A percentile compares a stretch with the other conserved stretches of the same genome.
Evolutionary conservation across 2,797 vertebrate species (phyloP).

Genomic region (Chiroxiphia lanceolata): DNA sequence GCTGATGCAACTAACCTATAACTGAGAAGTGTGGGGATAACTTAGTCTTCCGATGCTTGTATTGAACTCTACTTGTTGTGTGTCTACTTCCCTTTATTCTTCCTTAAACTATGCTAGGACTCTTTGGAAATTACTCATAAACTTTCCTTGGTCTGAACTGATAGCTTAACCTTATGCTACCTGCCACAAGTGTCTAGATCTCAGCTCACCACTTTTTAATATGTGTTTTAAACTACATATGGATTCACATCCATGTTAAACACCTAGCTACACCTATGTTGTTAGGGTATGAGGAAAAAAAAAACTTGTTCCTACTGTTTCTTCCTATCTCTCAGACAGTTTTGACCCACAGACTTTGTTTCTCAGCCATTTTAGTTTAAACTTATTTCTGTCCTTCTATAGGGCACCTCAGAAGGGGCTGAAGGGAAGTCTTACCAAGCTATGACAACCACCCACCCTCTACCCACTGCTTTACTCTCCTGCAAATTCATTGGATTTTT

Average conservation of each 20-base stretch:
- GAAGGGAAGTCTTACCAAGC: too few relatives aligned
- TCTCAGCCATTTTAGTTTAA: background rate
- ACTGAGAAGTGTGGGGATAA: background rate
- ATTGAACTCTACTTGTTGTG: background rate
- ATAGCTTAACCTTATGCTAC: background rate
- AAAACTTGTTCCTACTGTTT: background rate
- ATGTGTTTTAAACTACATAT: background rate
- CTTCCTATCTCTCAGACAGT: background rate
- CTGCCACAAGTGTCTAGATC: background rate
- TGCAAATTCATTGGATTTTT: too few relatives aligned
- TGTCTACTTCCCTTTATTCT: background rate
- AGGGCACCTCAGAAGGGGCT: too few relatives aligned
- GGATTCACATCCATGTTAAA: background rate
- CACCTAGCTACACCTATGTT: background rate
- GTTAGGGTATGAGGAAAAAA: background rate
- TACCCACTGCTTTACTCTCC: too few relatives aligned
- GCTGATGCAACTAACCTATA: background rate
- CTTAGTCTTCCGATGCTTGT: background rate
- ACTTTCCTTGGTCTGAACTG: background rate
- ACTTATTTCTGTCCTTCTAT: background rate
- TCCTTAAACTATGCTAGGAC: background rate
- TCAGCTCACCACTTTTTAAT: background rate
- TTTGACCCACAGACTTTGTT: background rate
- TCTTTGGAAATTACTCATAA: background rate
- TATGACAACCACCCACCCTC: too few relatives aligned